Conservation (phyloP, 2,888 invertebrate genomes). For the Drosophila neoperkinsi region DNA sequence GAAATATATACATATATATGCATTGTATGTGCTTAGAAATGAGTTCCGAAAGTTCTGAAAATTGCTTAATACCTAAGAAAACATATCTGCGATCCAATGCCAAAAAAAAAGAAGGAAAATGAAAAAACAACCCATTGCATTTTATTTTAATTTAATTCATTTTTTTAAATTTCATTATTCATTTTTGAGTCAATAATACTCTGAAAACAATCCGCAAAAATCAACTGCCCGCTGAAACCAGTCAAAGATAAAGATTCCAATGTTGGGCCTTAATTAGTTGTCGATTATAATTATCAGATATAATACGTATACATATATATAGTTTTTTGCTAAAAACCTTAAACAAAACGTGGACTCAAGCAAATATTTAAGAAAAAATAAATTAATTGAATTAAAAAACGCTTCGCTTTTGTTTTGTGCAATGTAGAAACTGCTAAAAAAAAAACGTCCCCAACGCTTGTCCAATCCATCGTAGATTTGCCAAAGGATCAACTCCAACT, state of each 20-base stretch:
- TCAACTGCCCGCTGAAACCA: conserved; percentile 46
- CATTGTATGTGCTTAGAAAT: conserved; percentile 21
- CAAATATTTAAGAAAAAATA: conserved; percentile 60
- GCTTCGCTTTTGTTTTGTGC: conserved; percentile 49
- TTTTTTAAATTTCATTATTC: conserved; percentile 1
- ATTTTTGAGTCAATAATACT: conserved; percentile 1
- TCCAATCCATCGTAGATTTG: conserved; percentile 26
- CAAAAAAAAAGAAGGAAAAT: conserved; percentile 13
- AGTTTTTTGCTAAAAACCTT: conserved; percentile 65
- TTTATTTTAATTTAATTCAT: conserved; percentile 11
- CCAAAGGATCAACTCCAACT: conserved; percentile 7
- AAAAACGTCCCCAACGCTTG: background rate
- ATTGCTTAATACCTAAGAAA: conserved; percentile 51
- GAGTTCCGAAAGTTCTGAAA: conserved; percentile 47
- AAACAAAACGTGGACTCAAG: conserved; percentile 69
- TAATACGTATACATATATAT: conserved; percentile 30
- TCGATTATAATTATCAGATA: conserved; percentile 38
- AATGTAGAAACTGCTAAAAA: conserved; percentile 24
- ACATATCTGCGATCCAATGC: conserved; percentile 63
- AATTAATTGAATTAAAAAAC: conserved; percentile 61
- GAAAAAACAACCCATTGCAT: conserved; percentile 16
- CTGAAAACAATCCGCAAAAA: conserved; percentile 17
- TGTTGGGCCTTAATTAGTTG: conserved; percentile 58
- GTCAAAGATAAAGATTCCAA: conserved; percentile 12
- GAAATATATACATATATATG: conserved; percentile 2